Conservation (phyloP, 2,113 vertebrate genomes). For the Rhea pennata region DNA sequence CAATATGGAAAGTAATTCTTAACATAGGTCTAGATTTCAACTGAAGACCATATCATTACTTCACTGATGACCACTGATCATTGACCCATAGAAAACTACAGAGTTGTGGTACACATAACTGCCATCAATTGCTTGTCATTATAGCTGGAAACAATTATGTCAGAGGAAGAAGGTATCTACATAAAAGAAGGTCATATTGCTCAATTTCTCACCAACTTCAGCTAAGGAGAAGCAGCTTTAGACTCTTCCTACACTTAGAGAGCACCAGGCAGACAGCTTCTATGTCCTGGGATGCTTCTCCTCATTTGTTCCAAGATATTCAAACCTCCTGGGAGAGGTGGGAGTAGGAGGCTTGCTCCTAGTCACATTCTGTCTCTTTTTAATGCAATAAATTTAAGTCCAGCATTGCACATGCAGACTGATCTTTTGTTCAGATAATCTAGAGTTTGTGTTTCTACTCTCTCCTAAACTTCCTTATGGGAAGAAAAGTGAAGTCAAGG, state of each 20-base stretch:
- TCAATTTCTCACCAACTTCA: not conserved
- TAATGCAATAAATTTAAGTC: not conserved
- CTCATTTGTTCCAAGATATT: not conserved
- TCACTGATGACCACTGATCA: not conserved
- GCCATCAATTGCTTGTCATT: not conserved
- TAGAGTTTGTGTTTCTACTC: not conserved
- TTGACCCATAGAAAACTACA: not conserved
- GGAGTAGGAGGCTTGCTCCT: not conserved
- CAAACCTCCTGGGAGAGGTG: not conserved
- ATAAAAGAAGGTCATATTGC: not conserved
- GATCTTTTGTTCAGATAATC: not conserved
- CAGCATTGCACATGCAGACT: rapidly evolving
- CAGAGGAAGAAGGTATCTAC: not conserved
- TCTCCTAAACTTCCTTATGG: not conserved
- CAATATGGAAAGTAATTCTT: not conserved
- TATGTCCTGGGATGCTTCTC: not conserved
- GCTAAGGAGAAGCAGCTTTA: not conserved
- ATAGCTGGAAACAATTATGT: not conserved
- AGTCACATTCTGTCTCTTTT: not conserved
- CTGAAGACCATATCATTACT: not conserved
- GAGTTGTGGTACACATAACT: not conserved
- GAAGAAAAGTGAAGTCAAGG: not conserved
- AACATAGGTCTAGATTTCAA: not conserved
- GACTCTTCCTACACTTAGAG: not conserved
- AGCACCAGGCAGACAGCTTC: not conserved